Conservation (phyloP, 2,888 invertebrate species). For the Rotaria socialis region DNA sequence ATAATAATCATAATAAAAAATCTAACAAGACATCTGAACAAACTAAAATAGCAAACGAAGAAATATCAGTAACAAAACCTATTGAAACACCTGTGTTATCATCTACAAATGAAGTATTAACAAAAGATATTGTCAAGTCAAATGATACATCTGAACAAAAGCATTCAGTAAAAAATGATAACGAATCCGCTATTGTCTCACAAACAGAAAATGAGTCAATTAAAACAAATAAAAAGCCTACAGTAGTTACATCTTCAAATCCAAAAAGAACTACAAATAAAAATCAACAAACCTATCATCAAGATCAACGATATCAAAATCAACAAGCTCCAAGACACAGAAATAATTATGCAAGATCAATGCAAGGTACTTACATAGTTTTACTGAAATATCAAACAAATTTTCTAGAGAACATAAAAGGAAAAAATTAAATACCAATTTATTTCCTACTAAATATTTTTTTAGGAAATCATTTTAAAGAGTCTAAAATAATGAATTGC, state of each 20-base stretch:
- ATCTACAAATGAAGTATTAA: background rate
- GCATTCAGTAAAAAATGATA: background rate
- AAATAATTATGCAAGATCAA: background rate
- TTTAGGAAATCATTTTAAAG: no score
- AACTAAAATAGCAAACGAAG: background rate
- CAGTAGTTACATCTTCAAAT: background rate
- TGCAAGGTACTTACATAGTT: background rate
- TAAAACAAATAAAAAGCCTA: background rate
- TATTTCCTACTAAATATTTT: no score
- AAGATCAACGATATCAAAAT: background rate
- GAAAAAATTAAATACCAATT: no score
- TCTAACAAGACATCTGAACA: background rate
- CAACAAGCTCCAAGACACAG: background rate
- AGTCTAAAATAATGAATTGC: no score
- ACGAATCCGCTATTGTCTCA: background rate
- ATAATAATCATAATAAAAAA: background rate
- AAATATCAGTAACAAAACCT: background rate
- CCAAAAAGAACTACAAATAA: slow-evolving; percentile 2
- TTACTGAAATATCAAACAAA: background rate
- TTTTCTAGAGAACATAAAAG: no score
- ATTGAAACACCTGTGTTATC: background rate
- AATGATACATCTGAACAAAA: background rate
- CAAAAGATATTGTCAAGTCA: background rate
- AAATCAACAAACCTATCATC: slow-evolving; percentile 7
- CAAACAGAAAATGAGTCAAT: background rate